Evolutionary conservation across 2,888 invertebrate genomes (phyloP), one percentile per base, ranked within the genome.

Genomic region (Lomographa bimaculata): DNA sequence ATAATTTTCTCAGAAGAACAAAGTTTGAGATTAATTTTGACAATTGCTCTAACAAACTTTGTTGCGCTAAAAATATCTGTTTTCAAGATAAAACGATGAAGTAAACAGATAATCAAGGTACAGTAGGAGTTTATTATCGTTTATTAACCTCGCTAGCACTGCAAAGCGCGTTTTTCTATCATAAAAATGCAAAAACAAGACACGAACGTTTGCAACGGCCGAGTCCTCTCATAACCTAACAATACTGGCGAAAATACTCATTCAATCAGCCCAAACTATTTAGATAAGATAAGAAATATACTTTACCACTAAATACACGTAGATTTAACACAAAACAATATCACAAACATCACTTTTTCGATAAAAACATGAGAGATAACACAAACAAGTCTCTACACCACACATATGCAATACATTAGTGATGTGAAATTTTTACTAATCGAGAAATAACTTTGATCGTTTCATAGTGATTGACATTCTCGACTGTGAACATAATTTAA

Each of bases 351-450:
- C 77, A 82, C 77, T 80, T 79, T 83, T 84, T 82, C 74, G 86
- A 84, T 89, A 87, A 89, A 89, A 87, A 89, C 87, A 87, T 82
- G 79, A 84, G 74, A 80, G 75, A 77, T 79, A 82, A 79, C 81
- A 83, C 77, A 80, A 79, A 84, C 78, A 82, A 75, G 65, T 64
- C 58, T 57, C 57, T 51, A 57, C 64, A 70, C 68, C 72, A 78
- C 75, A 78, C 71, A 79, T 68, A 76, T 50, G 59, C 63, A 64
- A 60, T 53, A 60, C 57, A 70, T 30, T 82, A 83, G 81, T 79
- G 80, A 67, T 71, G 74, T 23, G 33, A 37, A 28, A 16, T 8
- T 30, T 20, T 9, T 30, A 20, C 30, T 16, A 51, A 52, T 55
- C 57, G 50, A 60, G 42, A 43, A 46, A 35, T 37, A 33, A 54